Percentiles rank a stretch among this genome's conserved stretches.
Conservation (phyloP, 2,113 vertebrate species). For the Strix uralensis region DNA sequence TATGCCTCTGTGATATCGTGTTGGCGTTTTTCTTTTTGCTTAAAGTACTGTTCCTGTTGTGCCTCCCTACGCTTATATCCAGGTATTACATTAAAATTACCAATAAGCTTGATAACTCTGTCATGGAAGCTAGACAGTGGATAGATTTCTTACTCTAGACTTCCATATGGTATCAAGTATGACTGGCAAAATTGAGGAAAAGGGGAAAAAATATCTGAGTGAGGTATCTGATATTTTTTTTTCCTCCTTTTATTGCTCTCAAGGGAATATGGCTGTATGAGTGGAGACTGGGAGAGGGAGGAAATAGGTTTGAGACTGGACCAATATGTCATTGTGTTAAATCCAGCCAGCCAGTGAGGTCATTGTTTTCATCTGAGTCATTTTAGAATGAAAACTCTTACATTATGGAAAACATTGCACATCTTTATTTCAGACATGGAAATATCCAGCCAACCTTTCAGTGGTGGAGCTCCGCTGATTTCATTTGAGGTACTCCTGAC, state of each 20-base stretch:
- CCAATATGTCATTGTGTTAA: slow-evolving; percentile 38
- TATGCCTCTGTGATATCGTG: not conserved
- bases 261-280: not conserved
- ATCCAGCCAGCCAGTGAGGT: slow-evolving; percentile 69
- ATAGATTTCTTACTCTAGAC: not conserved
- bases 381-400: slow-evolving; percentile 62
- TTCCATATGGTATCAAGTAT: slow-evolving; percentile 56
- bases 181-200: slow-evolving; percentile 63
- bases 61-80: not conserved
- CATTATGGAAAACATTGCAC: slow-evolving; percentile 58
- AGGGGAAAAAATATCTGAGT: slow-evolving; percentile 29
- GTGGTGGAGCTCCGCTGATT: not conserved
- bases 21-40: not conserved
- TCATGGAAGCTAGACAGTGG: not conserved
- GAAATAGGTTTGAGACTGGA: slow-evolving; percentile 40
- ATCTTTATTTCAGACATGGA: slow-evolving; percentile 50
- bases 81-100: not conserved
- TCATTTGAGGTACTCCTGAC: slow-evolving; percentile 10
- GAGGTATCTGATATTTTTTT: not conserved
- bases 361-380: slow-evolving; percentile 71
- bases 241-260: slow-evolving; percentile 6
- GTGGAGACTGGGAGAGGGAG: not conserved
- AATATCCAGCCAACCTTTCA: not conserved
- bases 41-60: not conserved
- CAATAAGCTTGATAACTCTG: not conserved